A percentile compares a stretch with the other conserved stretches of the same genome.
phyloP scores from a whole-genome alignment of 2,888 invertebrate genomes.

The Ptychoptera albimana region DNA sequence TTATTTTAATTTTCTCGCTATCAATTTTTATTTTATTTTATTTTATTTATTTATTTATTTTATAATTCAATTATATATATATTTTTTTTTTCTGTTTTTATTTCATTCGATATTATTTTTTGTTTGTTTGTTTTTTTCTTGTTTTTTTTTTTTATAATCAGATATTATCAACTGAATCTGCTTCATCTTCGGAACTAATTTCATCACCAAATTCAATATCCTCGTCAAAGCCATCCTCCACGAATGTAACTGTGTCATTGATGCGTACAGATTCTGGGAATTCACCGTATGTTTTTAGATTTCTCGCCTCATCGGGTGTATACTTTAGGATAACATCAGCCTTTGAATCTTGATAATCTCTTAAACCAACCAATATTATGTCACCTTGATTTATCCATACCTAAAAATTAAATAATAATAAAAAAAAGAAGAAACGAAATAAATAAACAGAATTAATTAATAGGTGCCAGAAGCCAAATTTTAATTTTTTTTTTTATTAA shows the following conservation, averaged over 20 bases:
- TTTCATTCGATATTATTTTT: not conserved
- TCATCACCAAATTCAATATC: conserved; percentile 95
- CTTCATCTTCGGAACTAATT: conserved; percentile 82
- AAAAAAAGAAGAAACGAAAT: conserved; percentile 3
- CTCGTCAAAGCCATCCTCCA: conserved; percentile 88
- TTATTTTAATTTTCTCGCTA: too few species aligned
- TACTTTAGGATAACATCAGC: conserved; percentile 99
- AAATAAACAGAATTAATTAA: not conserved
- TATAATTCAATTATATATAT: not conserved
- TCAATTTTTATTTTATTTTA: too few species aligned
- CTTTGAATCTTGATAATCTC: conserved; percentile 95
- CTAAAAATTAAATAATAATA: conserved; percentile 29
- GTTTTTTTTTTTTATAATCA: conserved; percentile 23
- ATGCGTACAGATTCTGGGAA: conserved; percentile 97
- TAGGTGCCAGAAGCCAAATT: not conserved
- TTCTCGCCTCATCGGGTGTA: conserved; percentile 96
- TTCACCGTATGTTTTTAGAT: conserved; percentile 97
- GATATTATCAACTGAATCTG: conserved; percentile 52
- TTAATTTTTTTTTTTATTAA: not conserved
- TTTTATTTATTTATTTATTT: too few species aligned
- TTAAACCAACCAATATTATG: conserved; percentile 90
- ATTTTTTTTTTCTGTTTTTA: not conserved
- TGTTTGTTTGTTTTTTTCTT: not conserved
- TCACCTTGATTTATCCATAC: conserved; percentile 99
- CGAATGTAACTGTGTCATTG: conserved; percentile 90